These are phyloP conservation scores for Tiliacea citrago DNA, from an alignment of 2,888 invertebrate genomes.

Conservation along the genomic window DNA sequence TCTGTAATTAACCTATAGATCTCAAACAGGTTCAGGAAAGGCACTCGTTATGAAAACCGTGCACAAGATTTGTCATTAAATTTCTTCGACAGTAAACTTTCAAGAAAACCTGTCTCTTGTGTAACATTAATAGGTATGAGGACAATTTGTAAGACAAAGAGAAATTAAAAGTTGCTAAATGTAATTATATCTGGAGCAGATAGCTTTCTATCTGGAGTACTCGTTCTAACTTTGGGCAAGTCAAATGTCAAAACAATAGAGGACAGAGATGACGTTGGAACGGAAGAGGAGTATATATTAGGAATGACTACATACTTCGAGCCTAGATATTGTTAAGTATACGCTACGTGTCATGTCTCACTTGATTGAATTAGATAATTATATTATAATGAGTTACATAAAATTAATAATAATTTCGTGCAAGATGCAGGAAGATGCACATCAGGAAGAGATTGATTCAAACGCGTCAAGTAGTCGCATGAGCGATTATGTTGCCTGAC, in stretches of 20 bases:
- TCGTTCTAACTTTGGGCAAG: slow-evolving; percentile 18
- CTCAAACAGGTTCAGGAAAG: slow-evolving; percentile 51
- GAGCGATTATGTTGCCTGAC: slow-evolving; percentile 57
- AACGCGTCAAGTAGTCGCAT: slow-evolving; percentile 47
- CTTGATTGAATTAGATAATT: slow-evolving; percentile 5
- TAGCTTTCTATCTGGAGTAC: slow-evolving; percentile 2
- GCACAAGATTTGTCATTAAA: slow-evolving; percentile 30
- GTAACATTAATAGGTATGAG: slow-evolving; percentile 13
- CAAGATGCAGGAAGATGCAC: slow-evolving; percentile 39
- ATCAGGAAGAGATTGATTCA: slow-evolving; percentile 62
- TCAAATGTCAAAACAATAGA: slow-evolving; percentile 4
- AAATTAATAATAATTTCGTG: slow-evolving; percentile 43
- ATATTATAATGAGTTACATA: slow-evolving; percentile 30
- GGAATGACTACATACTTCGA: background rate
- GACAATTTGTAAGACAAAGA: slow-evolving; percentile 25
- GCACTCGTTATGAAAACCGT: slow-evolving; percentile 28
- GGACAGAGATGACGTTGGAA: background rate
- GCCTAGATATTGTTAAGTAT: too few relatives aligned
- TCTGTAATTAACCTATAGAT: slow-evolving; percentile 57
- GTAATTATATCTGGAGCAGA: slow-evolving; percentile 18
- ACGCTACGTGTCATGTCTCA: background rate
- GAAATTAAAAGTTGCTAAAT: slow-evolving; percentile 14
- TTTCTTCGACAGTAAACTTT: slow-evolving; percentile 29
- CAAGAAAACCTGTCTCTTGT: slow-evolving; percentile 32
- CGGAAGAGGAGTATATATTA: background rate